phyloP scores from a whole-genome alignment of 2,113 vertebrate genomes.

The Chaetodon trifascialis region DNA sequence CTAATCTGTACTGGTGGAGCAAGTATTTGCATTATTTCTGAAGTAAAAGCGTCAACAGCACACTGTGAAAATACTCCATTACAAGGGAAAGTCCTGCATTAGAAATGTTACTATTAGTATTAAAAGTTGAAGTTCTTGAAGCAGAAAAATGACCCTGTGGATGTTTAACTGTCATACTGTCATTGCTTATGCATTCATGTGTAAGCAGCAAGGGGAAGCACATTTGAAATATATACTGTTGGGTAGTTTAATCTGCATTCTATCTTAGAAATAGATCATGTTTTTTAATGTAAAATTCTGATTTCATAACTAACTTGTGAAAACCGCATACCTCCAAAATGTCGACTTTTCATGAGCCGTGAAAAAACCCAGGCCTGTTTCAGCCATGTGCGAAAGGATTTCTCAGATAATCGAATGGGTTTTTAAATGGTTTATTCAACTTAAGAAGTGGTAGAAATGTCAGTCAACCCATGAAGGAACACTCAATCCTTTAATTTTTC shows the following conservation, averaged over 20 bases:
- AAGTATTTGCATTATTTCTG: not conserved
- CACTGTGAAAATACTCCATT: not conserved
- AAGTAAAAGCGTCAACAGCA: not conserved
- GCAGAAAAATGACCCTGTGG: not conserved
- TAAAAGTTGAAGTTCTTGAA: not conserved
- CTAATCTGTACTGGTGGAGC: not conserved
- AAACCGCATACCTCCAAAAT: not conserved
- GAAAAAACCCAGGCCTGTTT: not conserved
- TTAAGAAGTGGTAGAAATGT: not conserved
- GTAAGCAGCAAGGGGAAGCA: not conserved
- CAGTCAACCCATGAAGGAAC: not conserved
- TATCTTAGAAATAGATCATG: not conserved
- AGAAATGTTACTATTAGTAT: not conserved
- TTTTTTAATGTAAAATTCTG: not conserved
- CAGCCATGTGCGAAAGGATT: too few species aligned
- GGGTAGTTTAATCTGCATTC: not conserved
- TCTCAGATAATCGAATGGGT: not conserved
- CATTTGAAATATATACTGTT: not conserved
- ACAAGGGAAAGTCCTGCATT: not conserved
- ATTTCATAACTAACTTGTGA: not conserved
- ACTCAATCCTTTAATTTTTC: not conserved
- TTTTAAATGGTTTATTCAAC: not conserved
- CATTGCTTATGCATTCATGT: not conserved
- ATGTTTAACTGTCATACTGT: not conserved
- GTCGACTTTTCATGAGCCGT: not conserved